Evolutionary conservation across 2,888 invertebrate species (phyloP), one percentile per base, ranked within the genome.

Genomic region (Spisula solida): DNA sequence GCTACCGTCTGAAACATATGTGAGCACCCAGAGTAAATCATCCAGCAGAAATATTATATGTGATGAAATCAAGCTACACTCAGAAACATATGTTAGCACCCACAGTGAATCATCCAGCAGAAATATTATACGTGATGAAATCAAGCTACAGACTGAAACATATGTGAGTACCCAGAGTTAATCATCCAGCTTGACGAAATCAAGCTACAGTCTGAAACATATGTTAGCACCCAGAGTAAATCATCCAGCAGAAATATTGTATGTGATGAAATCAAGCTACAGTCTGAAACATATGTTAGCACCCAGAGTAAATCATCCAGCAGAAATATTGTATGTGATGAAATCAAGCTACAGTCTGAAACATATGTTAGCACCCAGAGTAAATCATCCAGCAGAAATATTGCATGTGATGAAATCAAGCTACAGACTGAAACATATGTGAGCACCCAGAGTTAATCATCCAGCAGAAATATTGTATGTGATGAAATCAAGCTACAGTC

Each of bases 251-350:
- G 98, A 85, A 99, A 97, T 87, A 98, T 98, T 92, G 99, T 97
- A 85, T 99, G 98, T 47, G 99, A 99, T 0, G 99, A 98, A 95
- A 99, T 97, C 86, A 99, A 98, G 92, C 98, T 98, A 96, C 99
- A 99, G 97, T 99, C 99, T 98, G 97, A 29, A 60, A 60, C n/a
- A 97, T 99, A 99, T 0, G 99, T 99, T 90, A 99, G 97, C 70
- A 99, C 99, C 99, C 99, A 99, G 51, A 99, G 97, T 81, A 99
- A 97, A 96, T 99, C 99, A 97, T 99, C 99, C 93, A 99, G 97
- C 94, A 99, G 98, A 85, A 99, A 97, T 87, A 98, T 98, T 92
- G 99, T 97, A 85, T 99, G 98, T 47, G 99, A 99, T 0, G 99
- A 98, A 95, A 99, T 97, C 86, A 99, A 98, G 92, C 98, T 98